These are phyloP conservation scores for Galendromus occidentalis DNA, from an alignment of 1,140 invertebrate species.

Conservation along the genomic window DNA sequence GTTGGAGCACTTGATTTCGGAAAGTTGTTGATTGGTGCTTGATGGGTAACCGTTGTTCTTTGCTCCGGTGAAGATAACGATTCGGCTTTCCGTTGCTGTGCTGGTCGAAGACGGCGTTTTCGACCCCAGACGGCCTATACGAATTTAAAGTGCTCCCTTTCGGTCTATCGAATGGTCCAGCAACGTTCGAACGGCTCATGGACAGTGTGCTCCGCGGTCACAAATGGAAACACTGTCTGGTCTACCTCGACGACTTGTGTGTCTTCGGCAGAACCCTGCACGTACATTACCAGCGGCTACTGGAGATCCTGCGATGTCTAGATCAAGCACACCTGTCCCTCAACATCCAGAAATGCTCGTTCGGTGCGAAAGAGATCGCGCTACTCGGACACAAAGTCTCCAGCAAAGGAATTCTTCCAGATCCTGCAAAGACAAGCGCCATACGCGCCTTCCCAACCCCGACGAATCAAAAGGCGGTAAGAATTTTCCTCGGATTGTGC, in stretches of 20 bases:
- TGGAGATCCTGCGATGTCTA: not conserved
- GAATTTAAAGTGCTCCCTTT: conserved; percentile 29
- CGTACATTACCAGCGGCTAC: conserved; percentile 16
- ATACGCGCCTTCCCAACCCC: not conserved
- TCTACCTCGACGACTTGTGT: conserved; percentile 24
- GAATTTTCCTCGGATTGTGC: conserved; percentile 28
- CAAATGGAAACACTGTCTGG: conserved; percentile 19
- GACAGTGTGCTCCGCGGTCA: too few relatives aligned
- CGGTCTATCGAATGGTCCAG: conserved; percentile 29
- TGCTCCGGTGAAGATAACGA: too few relatives aligned
- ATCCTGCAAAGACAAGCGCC: not conserved
- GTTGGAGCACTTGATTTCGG: too few relatives aligned
- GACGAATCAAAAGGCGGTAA: conserved; percentile 23
- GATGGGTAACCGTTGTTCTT: too few relatives aligned
- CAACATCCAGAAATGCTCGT: conserved; percentile 17
- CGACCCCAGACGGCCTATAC: conserved; percentile 25
- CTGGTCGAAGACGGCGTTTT: too few relatives aligned
- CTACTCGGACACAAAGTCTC: conserved; percentile 13
- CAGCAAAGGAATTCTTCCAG: conserved; percentile 8
- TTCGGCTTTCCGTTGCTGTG: too few relatives aligned
- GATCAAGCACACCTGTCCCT: not conserved
- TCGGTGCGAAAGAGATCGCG: not conserved
- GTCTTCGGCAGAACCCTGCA: conserved; percentile 17
- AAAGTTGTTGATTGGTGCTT: too few relatives aligned
- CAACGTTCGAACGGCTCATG: too few relatives aligned